Base-by-base conservation (phyloP, 2,888 invertebrate genomes). In the Polymixis lichenea region DNA sequence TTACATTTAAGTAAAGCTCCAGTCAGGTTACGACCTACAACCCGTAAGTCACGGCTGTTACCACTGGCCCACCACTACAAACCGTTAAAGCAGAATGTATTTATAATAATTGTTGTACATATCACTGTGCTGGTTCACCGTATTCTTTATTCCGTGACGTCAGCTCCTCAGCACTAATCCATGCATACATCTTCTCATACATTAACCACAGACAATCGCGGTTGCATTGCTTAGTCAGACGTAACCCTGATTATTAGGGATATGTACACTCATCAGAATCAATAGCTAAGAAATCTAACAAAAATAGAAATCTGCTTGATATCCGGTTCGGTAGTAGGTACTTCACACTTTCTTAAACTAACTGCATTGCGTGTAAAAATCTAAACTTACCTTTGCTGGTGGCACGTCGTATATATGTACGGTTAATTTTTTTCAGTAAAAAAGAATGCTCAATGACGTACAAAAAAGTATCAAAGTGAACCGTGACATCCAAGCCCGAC, bases 281-380 rank as follows among this genome's bases (percentile, higher is more conserved):
- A 76, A 72, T 72, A 61, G 58, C 64, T 60, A 58, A 66, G 49
- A 70, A 78, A 75, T 56, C 62, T 25, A 70, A 38, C 49, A 43
- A 85, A 86, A 87, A 74, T 84, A 84, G 70, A 87, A 84, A 84
- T 80, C 75, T 73, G 38, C 66, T 86, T 75, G 46, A 77, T 64
- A 67, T 86, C 80, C 86, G 80, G 76, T 83, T 79, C 62, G 61
- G 67, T 75, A 81, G 79, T 82, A 75, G 43, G 75, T 80, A 78
- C 55, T 80, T 78, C 77, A 80, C 66, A 87, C 88, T 88, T 86
- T 87, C 86, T 77, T 83, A 70, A 60, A 64, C 67, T 86, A 82
- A 86, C 82, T 77, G 22, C 68, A 65, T 84, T 68, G 81, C 82
- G 71, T 84, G 84, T 82, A 75, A 80, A 84, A 71, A 72, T 80